These are phyloP conservation scores for Ptilodon capucinus DNA, from an alignment of 2,888 invertebrate genomes.

Conservation along the genomic window DNA sequence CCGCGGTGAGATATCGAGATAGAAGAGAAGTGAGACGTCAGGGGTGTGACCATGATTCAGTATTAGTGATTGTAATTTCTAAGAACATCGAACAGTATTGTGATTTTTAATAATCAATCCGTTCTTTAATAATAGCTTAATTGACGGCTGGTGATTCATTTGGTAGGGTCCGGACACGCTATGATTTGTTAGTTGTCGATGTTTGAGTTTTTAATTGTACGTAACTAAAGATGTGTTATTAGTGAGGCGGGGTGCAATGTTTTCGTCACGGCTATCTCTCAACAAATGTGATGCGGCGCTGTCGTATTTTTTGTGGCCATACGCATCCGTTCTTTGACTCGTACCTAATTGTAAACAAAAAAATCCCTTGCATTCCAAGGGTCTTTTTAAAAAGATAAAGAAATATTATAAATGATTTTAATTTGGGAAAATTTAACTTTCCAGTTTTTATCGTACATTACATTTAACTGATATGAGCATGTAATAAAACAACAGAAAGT, in stretches of 20 bases:
- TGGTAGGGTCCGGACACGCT: conserved; percentile 45
- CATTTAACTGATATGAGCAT: conserved; percentile 32
- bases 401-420: background rate
- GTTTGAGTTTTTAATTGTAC: conserved; percentile 80
- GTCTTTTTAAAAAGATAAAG: background rate
- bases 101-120: conserved; percentile 62
- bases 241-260: conserved; percentile 63
- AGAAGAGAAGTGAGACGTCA: conserved; percentile 64
- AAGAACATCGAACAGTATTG: conserved; percentile 54
- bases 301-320: conserved; percentile 22
- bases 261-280: conserved; percentile 67
- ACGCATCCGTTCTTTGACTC: background rate
- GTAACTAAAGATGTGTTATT: conserved; percentile 74
- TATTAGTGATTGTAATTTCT: conserved; percentile 53
- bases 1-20: conserved; percentile 66
- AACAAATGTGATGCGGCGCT: conserved; percentile 44
- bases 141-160: conserved; percentile 71
- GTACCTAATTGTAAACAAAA: background rate
- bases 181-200: conserved; percentile 76
- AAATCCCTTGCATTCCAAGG: background rate
- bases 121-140: conserved; percentile 68
- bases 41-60: conserved; percentile 71
- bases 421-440: background rate
- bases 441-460: conserved; percentile 21
- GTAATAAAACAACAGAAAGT: conserved; percentile 38